Evolutionary conservation across 2,888 invertebrate species (phyloP).

Genomic region (Steinernema hermaphroditum): DNA sequence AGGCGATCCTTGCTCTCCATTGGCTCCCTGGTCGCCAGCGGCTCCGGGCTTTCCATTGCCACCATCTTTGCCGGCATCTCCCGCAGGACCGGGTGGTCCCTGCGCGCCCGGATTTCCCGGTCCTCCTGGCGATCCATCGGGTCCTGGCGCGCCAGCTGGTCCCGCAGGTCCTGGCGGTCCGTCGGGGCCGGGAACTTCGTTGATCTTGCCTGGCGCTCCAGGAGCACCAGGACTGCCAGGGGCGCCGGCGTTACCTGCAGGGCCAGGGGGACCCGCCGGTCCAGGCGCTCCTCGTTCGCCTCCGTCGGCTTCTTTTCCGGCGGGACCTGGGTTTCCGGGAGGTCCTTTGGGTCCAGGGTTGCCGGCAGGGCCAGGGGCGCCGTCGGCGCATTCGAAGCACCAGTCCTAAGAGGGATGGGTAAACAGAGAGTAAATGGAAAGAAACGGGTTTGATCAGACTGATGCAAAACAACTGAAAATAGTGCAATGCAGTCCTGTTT

Average conservation of each 20-base stretch:
- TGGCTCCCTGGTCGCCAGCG: constrained; percentile 43
- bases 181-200: constrained; percentile 9
- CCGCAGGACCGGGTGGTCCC: constrained; percentile 53
- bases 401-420: constrained; percentile 42
- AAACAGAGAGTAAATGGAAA: background rate
- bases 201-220: background rate
- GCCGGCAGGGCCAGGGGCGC: constrained; percentile 32
- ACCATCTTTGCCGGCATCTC: constrained; percentile 51
- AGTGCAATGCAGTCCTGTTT: too few relatives aligned
- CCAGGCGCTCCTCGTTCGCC: constrained; percentile 43
- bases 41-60: constrained; percentile 52
- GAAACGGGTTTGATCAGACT: background rate
- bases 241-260: constrained; percentile 3
- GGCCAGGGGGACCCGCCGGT: background rate
- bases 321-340: constrained; percentile 29
- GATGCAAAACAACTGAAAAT: too few relatives aligned
- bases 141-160: constrained; percentile 39
- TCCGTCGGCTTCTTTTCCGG: constrained; percentile 47
- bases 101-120: constrained; percentile 34
- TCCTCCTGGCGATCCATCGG: constrained; percentile 55
- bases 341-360: constrained; percentile 17
- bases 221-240: constrained; percentile 14
- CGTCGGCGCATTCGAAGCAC: constrained; percentile 59
- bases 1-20: constrained; percentile 35
- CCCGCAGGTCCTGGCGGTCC: constrained; percentile 8